These are phyloP conservation scores for Polyommatus iphigenia DNA, from an alignment of 2,888 invertebrate species.

Conservation along the genomic window DNA sequence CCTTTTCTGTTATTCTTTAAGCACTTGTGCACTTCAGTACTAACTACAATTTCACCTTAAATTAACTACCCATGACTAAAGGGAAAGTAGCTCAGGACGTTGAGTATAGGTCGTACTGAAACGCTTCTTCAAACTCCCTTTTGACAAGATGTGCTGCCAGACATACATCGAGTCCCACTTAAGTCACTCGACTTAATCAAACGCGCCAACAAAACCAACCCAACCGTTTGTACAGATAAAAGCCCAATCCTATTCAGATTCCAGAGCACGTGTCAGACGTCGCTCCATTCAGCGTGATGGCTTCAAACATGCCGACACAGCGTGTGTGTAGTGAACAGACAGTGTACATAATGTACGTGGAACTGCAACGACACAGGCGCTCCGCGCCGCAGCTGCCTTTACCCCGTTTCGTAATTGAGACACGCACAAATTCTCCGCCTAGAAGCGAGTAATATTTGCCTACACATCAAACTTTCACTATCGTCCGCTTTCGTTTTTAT, in stretches of 20 bases:
- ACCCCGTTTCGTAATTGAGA: conserved; percentile 66
- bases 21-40: too few relatives aligned
- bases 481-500: conserved; percentile 79
- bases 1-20: too few relatives aligned
- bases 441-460: conserved; percentile 76
- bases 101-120: too few relatives aligned
- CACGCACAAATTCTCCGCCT: conserved; percentile 74
- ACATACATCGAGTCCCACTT: neutral
- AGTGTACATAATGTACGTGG: conserved; percentile 65
- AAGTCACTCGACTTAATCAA: neutral
- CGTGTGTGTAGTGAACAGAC: conserved; percentile 45
- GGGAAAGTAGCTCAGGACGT: too few relatives aligned
- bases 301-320: conserved; percentile 60
- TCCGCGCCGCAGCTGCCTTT: conserved; percentile 58
- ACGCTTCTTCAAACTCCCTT: too few relatives aligned
- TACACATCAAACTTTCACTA: conserved; percentile 81
- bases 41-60: too few relatives aligned
- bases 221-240: conserved; percentile 38
- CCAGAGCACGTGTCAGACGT: conserved; percentile 66
- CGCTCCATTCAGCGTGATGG: conserved; percentile 71
- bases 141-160: neutral
- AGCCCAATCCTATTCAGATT: conserved; percentile 53
- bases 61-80: too few relatives aligned
- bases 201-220: neutral
- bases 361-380: conserved; percentile 53